Evolutionary conservation across 2,113 vertebrate species (phyloP), one percentile per base, ranked within the genome.

Genomic region (Patagioenas fasciata): DNA sequence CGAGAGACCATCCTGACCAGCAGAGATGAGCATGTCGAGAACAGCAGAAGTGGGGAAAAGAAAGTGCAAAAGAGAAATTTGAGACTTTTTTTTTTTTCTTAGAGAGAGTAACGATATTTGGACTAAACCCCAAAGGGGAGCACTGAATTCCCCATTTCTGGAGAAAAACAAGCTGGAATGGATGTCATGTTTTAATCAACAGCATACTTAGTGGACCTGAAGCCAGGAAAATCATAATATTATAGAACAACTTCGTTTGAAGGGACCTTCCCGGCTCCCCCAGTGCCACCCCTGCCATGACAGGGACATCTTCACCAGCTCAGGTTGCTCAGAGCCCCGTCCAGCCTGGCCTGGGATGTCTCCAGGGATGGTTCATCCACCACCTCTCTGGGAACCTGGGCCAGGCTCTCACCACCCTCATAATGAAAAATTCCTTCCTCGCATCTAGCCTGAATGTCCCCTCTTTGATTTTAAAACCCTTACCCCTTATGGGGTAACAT

Each of bases 171-270:
- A 66, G 34, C 29, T 71, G 34, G 34, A 67, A 28, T 25, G 25
- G 56, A n/a, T 42, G 18, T 36, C 10, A 14, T 0, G 0, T 47
- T 79, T 62, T 53, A n/a, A 53, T 36, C 34, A 20, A 14, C 13
- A n/a, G n/a, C 0, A 0, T 24, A 28, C 12, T 70, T 50, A 18
- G 20, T 13, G 23, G 31, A 8, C 32, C 48, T 53, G n/a, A 32
- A 18, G 25, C 31, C 62, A 25, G 60, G 15, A 36, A 50, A 80
- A 38, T 16, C 31, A 10, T 19, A 44, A 17, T 18, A 47, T 47
- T 18, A 47, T 19, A 47, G 44, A 47, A 47, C 5, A 19, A 18
- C 19, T 47, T 47, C 18, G 7, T 17, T 47, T 47, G 44, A 10
- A 47, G 44, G 44, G 44, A 15, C 44, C 44, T 47, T 10, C 44